phyloP scores from a whole-genome alignment of 2,888 invertebrate genomes.

The Phyllotreta striolata region DNA sequence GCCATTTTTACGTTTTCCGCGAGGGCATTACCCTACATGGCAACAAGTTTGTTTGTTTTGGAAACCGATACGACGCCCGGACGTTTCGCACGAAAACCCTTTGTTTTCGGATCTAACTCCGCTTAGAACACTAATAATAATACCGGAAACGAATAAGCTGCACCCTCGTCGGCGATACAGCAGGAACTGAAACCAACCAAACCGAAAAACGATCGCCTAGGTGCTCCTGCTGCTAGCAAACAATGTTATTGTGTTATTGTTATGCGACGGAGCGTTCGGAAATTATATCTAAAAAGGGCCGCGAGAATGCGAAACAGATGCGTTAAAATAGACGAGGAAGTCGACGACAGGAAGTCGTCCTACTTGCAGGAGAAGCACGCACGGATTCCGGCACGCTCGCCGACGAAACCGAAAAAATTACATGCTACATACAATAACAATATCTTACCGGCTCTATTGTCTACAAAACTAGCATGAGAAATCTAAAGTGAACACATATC shows the following conservation, averaged over 20 bases:
- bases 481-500: background rate
- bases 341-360: conserved; percentile 22
- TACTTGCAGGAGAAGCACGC: conserved; percentile 19
- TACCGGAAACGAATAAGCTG: too few relatives aligned
- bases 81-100: conserved; percentile 4
- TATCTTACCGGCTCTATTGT: conserved; percentile 17
- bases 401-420: conserved; percentile 4
- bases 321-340: conserved; percentile 28
- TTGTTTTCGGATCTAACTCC: background rate
- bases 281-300: conserved; percentile 9
- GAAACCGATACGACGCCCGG: conserved; percentile 10
- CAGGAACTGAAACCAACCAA: too few relatives aligned
- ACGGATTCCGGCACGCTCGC: conserved; percentile 6
- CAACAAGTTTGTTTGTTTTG: conserved; percentile 32
- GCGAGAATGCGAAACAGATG: conserved; percentile 19
- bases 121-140: too few relatives aligned
- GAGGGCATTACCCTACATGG: conserved; percentile 27
- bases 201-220: too few relatives aligned
- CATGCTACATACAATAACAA: background rate
- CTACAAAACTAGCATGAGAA: conserved; percentile 12
- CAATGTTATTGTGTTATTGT: conserved; percentile 4
- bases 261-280: conserved; percentile 17
- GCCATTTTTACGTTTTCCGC: conserved; percentile 21
- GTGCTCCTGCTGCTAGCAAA: too few relatives aligned
- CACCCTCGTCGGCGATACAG: too few relatives aligned